Evolutionary conservation across 2,797 vertebrate genomes (phyloP).

Genomic region (Esox lucius): DNA sequence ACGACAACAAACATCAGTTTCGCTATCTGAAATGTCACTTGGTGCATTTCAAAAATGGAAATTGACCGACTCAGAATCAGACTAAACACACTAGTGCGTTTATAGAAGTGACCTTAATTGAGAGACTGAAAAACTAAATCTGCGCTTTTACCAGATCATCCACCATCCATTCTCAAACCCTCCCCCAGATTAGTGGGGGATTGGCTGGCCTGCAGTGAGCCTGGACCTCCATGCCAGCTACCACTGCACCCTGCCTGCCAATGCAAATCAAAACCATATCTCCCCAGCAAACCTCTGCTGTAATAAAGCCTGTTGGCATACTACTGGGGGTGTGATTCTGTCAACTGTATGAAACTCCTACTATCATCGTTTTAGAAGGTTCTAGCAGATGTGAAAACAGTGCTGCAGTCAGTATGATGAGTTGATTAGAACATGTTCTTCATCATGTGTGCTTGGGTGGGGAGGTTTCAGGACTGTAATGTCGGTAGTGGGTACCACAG

Average conservation of each 20-base stretch:
- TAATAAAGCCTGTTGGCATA: constrained; percentile 10
- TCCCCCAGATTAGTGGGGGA: constrained; percentile 42
- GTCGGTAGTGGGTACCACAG: neutral
- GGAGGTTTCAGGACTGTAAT: neutral
- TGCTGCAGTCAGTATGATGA: neutral
- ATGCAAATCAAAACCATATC: constrained; percentile 23
- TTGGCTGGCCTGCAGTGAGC: constrained; percentile 24
- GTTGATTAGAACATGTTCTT: neutral
- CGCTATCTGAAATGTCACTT: neutral
- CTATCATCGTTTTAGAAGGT: neutral
- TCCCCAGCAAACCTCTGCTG: constrained; percentile 10
- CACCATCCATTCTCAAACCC: constrained; percentile 35
- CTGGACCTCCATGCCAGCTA: constrained; percentile 27
- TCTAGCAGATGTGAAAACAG: neutral
- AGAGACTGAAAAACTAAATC: constrained; percentile 24
- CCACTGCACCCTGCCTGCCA: constrained; percentile 39
- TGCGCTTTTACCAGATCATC: constrained; percentile 38
- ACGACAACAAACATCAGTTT: constrained; percentile 23
- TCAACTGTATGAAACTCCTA: neutral
- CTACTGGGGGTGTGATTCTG: neutral
- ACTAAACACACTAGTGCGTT: constrained; percentile 34
- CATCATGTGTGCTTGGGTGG: no score
- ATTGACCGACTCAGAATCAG: constrained; percentile 30
- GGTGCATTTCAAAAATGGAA: constrained; percentile 19
- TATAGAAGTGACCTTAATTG: constrained; percentile 27